These are phyloP conservation scores for Drosophila obscura DNA, from an alignment of 1,140 invertebrate genomes.

Conservation along the genomic window DNA sequence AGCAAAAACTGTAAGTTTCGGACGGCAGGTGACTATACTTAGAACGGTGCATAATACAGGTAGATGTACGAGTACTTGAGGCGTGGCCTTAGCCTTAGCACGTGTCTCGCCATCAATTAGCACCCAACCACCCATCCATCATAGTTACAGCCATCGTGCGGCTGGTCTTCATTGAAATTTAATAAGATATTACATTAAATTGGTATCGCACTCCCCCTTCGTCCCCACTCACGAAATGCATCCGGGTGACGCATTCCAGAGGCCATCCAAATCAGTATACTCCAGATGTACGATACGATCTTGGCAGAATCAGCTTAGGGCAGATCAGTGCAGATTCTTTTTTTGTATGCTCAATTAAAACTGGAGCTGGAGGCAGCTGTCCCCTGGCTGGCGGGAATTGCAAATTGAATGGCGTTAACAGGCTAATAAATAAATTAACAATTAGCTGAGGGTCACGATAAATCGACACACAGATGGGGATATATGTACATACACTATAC, in stretches of 20 bases:
- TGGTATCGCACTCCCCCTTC: not conserved
- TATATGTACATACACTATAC: not conserved
- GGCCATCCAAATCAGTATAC: constrained; percentile 20
- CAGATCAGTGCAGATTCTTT: constrained; percentile 73
- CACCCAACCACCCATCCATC: constrained; percentile 13
- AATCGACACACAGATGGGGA: not conserved
- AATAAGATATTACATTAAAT: constrained; percentile 32
- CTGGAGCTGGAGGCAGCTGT: too few relatives aligned
- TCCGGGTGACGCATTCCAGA: constrained; percentile 33
- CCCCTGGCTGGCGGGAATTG: constrained; percentile 8
- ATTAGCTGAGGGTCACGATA: constrained; percentile 34
- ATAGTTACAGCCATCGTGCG: constrained; percentile 40
- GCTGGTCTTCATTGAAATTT: constrained; percentile 32
- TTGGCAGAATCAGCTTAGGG: constrained; percentile 57
- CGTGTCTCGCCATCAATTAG: constrained; percentile 44
- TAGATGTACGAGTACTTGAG: not conserved
- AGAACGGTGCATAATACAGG: not conserved
- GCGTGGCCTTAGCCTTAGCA: constrained; percentile 14
- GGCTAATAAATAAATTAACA: constrained; percentile 64
- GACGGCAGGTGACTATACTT: too few relatives aligned
- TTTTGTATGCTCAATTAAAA: constrained; percentile 50
- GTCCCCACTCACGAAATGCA: not conserved
- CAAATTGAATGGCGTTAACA: constrained; percentile 43
- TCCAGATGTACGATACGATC: constrained; percentile 6
- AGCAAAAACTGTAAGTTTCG: too few relatives aligned